Evolutionary conservation across 2,113 vertebrate species (phyloP), one percentile per base, ranked within the genome.

Genomic region (Microcebus jonahi): DNA sequence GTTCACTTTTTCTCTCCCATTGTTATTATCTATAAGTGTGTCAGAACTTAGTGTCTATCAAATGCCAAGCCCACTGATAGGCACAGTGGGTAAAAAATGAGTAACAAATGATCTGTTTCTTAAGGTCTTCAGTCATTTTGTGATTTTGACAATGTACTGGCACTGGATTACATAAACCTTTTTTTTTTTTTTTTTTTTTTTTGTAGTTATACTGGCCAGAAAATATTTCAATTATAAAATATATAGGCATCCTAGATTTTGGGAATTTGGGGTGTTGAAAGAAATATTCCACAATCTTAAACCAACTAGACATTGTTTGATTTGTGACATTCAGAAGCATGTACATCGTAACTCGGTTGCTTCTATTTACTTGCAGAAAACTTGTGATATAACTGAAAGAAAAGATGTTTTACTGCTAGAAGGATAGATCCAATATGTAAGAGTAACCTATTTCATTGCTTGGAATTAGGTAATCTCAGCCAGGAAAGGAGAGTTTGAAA

Each of bases 401-500:
- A 39, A 71, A 71, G 23, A 18, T 76, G 18, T 85, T 95, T 83
- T 71, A n/a, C 42, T 86, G 31, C 45, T 71, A 10, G 29, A 81
- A 42, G 17, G 39, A 15, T 53, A 27, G 18, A 3, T 2, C 13
- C 45, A 23, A 92, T 57, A 5, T 53, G 0, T 63, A 93, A 82
- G 55, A 94, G 67, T 91, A 71, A 91, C 34, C 20, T 13, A 11
- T n/a, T 31, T 97, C 53, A 90, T 97, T 97, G 25, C 88, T 97
- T 98, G 92, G 71, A 75, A 94, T 76, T 96, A 99, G 99, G 99
- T 99, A 67, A 99, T 99, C 97, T 99, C 99, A 82, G 99, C 99
- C 71, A 99, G 99, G 94, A 99, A 99, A 98, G 99, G 99, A n/a
- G 99, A 99, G 97, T 99, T 99, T 98, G 99, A 99, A 99, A 99